Conservation (phyloP, 1,140 invertebrate species). For the Sycobia sp. region DNA sequence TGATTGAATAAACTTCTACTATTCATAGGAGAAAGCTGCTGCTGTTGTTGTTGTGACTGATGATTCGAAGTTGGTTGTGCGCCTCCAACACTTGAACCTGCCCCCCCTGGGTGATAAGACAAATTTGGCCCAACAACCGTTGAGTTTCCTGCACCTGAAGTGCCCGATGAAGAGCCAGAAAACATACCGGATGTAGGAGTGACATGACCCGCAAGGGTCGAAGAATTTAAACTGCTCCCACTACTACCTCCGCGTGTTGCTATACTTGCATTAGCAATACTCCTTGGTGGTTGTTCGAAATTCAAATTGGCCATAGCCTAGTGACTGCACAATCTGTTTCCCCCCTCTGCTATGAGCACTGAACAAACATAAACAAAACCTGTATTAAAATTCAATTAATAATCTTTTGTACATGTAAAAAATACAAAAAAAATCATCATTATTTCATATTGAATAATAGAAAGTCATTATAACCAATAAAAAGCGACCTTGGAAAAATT, state of each 20-base stretch:
- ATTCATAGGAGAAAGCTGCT: conserved; percentile 70
- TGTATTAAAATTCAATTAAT: conserved; percentile 10
- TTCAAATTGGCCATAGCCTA: conserved; percentile 81
- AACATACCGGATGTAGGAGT: conserved; percentile 73
- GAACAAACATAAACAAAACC: conserved; percentile 5
- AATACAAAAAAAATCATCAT: neutral
- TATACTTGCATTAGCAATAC: conserved; percentile 72
- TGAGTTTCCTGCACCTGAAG: conserved; percentile 54
- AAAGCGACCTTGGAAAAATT: neutral
- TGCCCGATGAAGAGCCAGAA: conserved; percentile 61
- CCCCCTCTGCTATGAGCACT: conserved; percentile 8
- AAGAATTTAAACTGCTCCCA: conserved; percentile 65
- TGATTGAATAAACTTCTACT: conserved; percentile 74
- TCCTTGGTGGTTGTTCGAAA: conserved; percentile 79
- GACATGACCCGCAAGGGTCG: conserved; percentile 73
- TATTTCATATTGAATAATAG: conserved; percentile 21
- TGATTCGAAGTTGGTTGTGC: conserved; percentile 49
- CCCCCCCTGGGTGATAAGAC: conserved; percentile 47
- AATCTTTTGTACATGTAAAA: neutral
- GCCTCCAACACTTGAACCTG: conserved; percentile 43
- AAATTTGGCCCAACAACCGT: conserved; percentile 55
- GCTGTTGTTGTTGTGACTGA: conserved; percentile 61
- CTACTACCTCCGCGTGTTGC: conserved; percentile 64
- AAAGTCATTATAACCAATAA: conserved; percentile 36
- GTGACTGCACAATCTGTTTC: conserved; percentile 1